Base-by-base conservation (phyloP, 1,140 invertebrate genomes). In the Plutomurus gul region DNA sequence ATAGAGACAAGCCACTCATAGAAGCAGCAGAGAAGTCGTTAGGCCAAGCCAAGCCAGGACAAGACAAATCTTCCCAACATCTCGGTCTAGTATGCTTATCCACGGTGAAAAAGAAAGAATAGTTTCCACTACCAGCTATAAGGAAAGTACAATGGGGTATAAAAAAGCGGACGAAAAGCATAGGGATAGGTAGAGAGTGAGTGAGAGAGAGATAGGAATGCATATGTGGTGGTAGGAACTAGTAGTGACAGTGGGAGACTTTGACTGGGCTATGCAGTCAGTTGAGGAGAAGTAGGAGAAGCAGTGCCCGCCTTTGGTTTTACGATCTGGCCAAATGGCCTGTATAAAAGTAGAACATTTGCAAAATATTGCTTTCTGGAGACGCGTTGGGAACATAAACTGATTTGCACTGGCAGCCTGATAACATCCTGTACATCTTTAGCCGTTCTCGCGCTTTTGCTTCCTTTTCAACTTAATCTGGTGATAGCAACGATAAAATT, bases 291-390 rank as follows among this genome's bases (percentile, higher is more conserved):
- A 47, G 27, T 46, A n/a, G 40, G 33, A 73, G 40, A 20, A 65
- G 56, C 27, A 74, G 72, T 46, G 40, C 37, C 60, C 71, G 49
- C 51, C 46, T 80, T 82, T 65, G 74, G 49, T 82, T 82, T 82
- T 82, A 82, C 43, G 81, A 80, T 74, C 77, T 80, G 56, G 76
- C 72, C 79, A 82, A 82, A 82, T 80, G 79, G 81, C 71, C 78
- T 78, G 77, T 78, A 82, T 82, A 82, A 80, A 80, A 80, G 72
- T 80, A 77, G 81, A 82, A 80, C 78, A 82, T 82, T 82, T 71
- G 81, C 78, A 80, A 79, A 82, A 80, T 82, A 80, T 80, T 78
- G 74, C 78, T 78, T 78, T 77, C 75, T 79, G 71, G 75, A 82
- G 81, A 76, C 56, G 75, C 39, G 56, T 56, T 77, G 78, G 72